Percentiles rank a stretch among this genome's conserved stretches.
phyloP scores from a whole-genome alignment of 2,113 vertebrate species.

The Todiramphus saurophagus region DNA sequence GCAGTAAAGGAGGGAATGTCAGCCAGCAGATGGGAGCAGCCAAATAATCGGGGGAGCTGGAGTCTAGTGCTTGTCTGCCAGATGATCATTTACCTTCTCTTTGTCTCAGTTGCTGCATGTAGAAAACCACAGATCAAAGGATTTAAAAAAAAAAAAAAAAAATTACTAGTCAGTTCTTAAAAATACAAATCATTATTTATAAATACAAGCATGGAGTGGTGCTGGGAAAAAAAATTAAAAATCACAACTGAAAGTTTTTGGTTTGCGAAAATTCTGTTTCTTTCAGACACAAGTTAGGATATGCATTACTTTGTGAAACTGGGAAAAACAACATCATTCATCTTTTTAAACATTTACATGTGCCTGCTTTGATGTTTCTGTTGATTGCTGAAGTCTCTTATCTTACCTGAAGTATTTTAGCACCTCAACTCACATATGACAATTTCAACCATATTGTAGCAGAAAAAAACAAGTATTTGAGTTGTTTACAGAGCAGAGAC shows the following conservation, averaged over 20 bases:
- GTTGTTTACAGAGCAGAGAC: neutral
- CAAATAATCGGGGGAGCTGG: neutral
- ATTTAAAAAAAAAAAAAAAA: neutral
- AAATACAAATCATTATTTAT: neutral
- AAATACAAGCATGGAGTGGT: neutral
- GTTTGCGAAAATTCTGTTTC: neutral
- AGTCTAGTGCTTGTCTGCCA: neutral
- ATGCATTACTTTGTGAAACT: neutral
- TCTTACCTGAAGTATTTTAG: neutral
- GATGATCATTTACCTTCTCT: neutral
- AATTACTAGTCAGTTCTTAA: neutral
- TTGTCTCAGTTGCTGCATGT: neutral
- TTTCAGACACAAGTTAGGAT: neutral
- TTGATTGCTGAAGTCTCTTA: neutral
- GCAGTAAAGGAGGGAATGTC: neutral
- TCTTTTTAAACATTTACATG: neutral
- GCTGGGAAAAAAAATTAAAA: no score
- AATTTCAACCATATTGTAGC: neutral
- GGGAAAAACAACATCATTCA: neutral
- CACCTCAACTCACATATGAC: neutral
- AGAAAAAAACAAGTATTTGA: neutral
- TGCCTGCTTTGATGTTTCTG: neutral
- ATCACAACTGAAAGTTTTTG: neutral
- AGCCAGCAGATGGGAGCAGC: neutral
- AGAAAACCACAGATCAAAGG: neutral